Conservation (phyloP, 1,140 invertebrate genomes). For the Drosophila quadrilineata region DNA sequence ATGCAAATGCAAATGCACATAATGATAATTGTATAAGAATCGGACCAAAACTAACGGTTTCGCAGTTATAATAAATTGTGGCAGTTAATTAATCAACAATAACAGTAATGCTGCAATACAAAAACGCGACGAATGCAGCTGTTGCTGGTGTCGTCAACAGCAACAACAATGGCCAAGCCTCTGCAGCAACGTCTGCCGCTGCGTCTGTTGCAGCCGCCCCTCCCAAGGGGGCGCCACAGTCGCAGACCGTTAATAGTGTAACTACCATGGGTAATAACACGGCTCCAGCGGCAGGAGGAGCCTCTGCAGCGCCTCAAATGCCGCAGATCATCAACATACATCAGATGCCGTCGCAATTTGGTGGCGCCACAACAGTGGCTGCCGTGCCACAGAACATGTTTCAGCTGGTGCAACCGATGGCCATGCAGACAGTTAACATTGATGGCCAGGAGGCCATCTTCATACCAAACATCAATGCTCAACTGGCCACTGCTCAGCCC, state of each 20-base stretch:
- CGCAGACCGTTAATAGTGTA: background rate
- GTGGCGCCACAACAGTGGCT: constrained; percentile 9
- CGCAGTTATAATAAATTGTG: background rate
- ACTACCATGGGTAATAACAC: background rate
- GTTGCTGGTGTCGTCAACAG: constrained; percentile 32
- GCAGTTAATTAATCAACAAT: constrained; percentile 1
- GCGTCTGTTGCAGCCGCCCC: too few species aligned
- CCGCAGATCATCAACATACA: constrained; percentile 80
- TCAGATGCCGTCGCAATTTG: constrained; percentile 66
- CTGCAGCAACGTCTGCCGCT: constrained; percentile 13
- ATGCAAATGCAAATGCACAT: constrained; percentile 45
- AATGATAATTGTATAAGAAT: too few species aligned
- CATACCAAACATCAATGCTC: constrained; percentile 84
- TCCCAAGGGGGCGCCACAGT: background rate
- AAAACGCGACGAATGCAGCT: constrained; percentile 29
- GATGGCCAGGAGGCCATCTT: constrained; percentile 96
- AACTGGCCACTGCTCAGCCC: constrained; percentile 65
- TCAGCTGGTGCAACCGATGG: constrained; percentile 79
- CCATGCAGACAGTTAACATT: constrained; percentile 93
- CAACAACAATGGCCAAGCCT: constrained; percentile 34
- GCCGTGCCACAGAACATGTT: constrained; percentile 73
- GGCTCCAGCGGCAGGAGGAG: constrained; percentile 6
- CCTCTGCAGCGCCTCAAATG: constrained; percentile 46
- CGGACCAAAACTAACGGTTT: constrained; percentile 6
- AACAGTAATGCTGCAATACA: constrained; percentile 57